phyloP scores from a whole-genome alignment of 2,113 vertebrate species.

The Euleptes europaea region DNA sequence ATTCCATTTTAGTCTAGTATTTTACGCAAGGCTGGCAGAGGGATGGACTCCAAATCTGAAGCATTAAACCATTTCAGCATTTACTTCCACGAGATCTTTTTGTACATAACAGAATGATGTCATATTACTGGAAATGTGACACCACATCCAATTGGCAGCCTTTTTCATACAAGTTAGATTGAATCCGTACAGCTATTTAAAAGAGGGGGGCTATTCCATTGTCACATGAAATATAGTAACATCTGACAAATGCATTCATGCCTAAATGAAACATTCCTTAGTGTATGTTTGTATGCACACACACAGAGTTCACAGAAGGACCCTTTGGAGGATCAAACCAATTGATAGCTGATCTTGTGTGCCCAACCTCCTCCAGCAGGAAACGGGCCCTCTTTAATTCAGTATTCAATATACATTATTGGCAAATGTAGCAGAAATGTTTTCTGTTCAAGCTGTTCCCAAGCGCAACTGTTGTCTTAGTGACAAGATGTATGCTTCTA shows the following conservation, averaged over 20 bases:
- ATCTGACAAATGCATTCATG: slow-evolving; percentile 26
- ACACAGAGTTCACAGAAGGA: background rate
- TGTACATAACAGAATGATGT: slow-evolving; percentile 8
- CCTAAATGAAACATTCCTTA: slow-evolving; percentile 7
- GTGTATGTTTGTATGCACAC: background rate
- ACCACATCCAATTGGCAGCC: background rate
- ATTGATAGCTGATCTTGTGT: slow-evolving; percentile 42
- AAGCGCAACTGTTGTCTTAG: slow-evolving; percentile 41
- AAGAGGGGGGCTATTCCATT: slow-evolving; percentile 6
- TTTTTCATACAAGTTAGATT: slow-evolving; percentile 1
- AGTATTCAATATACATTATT: slow-evolving; percentile 60
- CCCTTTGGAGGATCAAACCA: slow-evolving; percentile 33
- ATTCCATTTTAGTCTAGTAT: background rate
- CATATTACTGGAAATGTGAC: slow-evolving; percentile 15
- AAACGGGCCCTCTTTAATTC: slow-evolving; percentile 57
- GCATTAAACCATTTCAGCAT: slow-evolving; percentile 6
- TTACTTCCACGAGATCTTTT: background rate
- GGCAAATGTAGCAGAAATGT: slow-evolving; percentile 50
- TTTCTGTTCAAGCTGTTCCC: slow-evolving; percentile 51
- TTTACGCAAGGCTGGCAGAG: background rate
- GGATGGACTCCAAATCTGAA: slow-evolving; percentile 22
- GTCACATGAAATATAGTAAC: slow-evolving; percentile 8
- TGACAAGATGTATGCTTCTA: slow-evolving; percentile 51
- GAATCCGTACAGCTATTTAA: slow-evolving; percentile 20
- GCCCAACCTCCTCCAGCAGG: slow-evolving; percentile 44